Conservation (phyloP, 2,113 vertebrate genomes). For the Petrocephalus zakoni region DNA sequence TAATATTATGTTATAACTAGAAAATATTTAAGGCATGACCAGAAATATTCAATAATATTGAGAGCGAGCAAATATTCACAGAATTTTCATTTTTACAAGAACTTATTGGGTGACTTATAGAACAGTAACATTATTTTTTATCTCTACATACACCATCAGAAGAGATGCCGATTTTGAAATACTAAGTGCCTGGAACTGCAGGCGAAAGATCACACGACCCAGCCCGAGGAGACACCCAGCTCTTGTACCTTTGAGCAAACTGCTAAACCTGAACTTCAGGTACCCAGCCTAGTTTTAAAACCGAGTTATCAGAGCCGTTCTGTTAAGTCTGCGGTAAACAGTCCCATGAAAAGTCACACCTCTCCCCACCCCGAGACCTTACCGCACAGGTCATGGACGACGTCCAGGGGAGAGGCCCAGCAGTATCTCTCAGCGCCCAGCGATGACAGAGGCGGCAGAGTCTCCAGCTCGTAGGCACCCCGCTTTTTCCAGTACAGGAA, state of each 20-base stretch:
- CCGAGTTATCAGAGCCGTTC: not conserved
- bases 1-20: not conserved
- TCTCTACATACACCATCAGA: not conserved
- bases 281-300: not conserved
- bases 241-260: not conserved
- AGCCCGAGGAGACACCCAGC: not conserved
- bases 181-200: not conserved
- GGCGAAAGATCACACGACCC: not conserved
- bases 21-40: not conserved
- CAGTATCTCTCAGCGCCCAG: slow-evolving; percentile 74
- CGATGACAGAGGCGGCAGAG: slow-evolving; percentile 56
- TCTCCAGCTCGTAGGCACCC: slow-evolving; percentile 81
- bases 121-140: not conserved
- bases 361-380: slow-evolving; percentile 45
- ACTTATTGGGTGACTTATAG: not conserved
- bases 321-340: not conserved
- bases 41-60: not conserved
- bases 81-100: not conserved
- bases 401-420: slow-evolving; percentile 79
- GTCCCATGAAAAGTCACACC: slow-evolving; percentile 12
- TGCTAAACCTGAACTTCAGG: not conserved
- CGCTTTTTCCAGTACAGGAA: slow-evolving; percentile 89
- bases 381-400: slow-evolving; percentile 73
- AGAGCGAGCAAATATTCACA: not conserved
- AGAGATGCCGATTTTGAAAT: not conserved